phyloP scores from a whole-genome alignment of 1,140 invertebrate species.

The Cotesia typhae region DNA sequence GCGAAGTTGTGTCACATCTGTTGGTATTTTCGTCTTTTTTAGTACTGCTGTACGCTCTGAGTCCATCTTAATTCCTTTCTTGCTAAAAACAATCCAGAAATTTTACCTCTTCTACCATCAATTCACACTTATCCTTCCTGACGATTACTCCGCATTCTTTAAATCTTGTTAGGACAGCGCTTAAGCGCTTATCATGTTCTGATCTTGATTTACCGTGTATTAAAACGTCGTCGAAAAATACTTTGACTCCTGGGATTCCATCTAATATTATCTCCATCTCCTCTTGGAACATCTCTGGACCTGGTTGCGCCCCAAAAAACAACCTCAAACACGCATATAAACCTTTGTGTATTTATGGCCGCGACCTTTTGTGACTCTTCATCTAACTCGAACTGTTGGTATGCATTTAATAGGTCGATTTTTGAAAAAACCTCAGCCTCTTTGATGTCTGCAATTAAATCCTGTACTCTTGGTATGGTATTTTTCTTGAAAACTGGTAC shows the following conservation, averaged over 20 bases:
- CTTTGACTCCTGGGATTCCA: conserved; percentile 10
- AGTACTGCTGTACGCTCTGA: neutral
- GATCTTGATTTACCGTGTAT: neutral
- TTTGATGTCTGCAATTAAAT: conserved; percentile 10
- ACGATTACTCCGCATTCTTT: conserved; percentile 1
- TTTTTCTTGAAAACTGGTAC: conserved; percentile 19
- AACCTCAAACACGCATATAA: conserved; percentile 12
- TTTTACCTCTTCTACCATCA: conserved; percentile 3
- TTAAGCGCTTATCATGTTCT: conserved; percentile 11
- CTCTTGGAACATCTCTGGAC: conserved; percentile 18
- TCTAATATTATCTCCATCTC: conserved; percentile 7
- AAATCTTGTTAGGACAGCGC: neutral
- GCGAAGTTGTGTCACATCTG: conserved; percentile 1
- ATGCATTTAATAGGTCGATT: conserved; percentile 17
- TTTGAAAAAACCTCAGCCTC: conserved; percentile 15
- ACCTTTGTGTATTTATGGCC: conserved; percentile 16
- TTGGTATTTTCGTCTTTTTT: neutral
- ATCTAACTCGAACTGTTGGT: conserved; percentile 9
- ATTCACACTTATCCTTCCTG: conserved; percentile 12
- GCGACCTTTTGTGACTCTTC: neutral
- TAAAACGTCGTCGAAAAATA: conserved; percentile 19
- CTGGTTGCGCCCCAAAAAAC: conserved; percentile 17
- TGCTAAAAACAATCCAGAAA: conserved; percentile 12
- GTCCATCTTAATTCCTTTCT: neutral
- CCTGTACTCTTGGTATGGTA: conserved; percentile 14